Percentiles rank a stretch among this genome's conserved stretches.
Evolutionary conservation across 2,888 invertebrate genomes (phyloP).

Genomic region (Prosapia bicincta): DNA sequence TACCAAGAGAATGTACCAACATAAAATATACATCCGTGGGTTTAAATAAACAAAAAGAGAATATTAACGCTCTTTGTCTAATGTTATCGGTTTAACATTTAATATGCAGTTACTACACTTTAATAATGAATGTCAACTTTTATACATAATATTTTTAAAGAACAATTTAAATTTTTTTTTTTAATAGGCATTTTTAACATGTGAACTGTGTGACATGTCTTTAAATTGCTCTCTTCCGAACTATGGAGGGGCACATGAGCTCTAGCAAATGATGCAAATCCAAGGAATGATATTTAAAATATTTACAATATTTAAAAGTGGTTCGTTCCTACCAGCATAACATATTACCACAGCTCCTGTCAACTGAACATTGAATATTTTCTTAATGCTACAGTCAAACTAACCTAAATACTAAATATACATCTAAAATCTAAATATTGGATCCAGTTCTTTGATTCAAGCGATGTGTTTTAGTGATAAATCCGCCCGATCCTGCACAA

Average conservation of each 20-base stretch:
- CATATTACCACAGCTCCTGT: conserved; percentile 30
- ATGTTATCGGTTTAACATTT: conserved; percentile 23
- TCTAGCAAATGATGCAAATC: conserved; percentile 24
- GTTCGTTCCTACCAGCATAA: conserved; percentile 30
- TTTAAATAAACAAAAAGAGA: not conserved
- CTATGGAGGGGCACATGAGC: conserved; percentile 21
- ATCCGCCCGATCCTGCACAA: conserved; percentile 7
- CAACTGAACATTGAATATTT: conserved; percentile 30
- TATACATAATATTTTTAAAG: conserved; percentile 29
- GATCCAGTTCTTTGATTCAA: conserved; percentile 35
- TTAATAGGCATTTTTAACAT: conserved; percentile 20
- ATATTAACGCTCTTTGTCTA: conserved; percentile 15
- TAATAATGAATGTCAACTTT: conserved; percentile 32
- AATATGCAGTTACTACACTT: conserved; percentile 29
- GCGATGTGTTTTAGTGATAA: conserved; percentile 16
- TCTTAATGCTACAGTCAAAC: conserved; percentile 38
- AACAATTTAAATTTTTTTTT: conserved; percentile 10
- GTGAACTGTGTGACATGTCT: conserved; percentile 17
- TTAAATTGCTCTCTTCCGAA: conserved; percentile 19
- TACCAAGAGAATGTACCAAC: conserved; percentile 16
- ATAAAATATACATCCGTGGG: no score
- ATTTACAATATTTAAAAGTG: conserved; percentile 31
- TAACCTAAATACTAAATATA: conserved; percentile 40
- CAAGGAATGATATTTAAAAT: conserved; percentile 24
- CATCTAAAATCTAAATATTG: conserved; percentile 40